Conservation (phyloP, 37 sponge, comb jelly and placozoan species). For the Aplysina aerophoba region DNA sequence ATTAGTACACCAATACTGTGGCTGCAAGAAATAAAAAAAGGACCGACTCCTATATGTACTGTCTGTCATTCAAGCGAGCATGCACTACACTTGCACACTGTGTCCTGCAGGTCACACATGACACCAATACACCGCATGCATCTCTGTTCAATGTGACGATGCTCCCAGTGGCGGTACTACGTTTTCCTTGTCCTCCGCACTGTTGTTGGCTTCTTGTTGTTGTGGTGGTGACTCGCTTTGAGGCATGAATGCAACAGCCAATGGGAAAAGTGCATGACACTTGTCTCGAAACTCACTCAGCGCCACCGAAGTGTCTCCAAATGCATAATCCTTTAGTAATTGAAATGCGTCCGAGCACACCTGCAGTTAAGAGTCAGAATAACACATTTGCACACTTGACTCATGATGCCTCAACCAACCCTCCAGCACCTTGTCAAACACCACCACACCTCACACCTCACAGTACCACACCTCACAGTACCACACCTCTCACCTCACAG, state of each 20-base stretch:
- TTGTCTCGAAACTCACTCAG: slow-evolving; percentile 25
- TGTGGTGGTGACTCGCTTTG: not conserved
- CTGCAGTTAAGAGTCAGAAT: slow-evolving; percentile 25
- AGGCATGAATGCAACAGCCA: slow-evolving; percentile 79
- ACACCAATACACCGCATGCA: not conserved
- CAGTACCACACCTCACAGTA: too few species aligned
- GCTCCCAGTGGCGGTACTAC: not conserved
- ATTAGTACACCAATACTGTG: too few species aligned
- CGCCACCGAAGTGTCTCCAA: slow-evolving; percentile 64
- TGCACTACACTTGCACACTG: not conserved
- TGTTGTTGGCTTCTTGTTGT: not conserved
- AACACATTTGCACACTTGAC: too few species aligned
- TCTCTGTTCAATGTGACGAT: not conserved
- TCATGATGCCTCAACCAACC: too few species aligned
- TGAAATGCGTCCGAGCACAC: slow-evolving; percentile 58
- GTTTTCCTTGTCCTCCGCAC: not conserved
- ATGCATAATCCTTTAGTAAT: slow-evolving; percentile 52
- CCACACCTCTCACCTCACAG: not conserved
- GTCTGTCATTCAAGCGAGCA: too few species aligned
- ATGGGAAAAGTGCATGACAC: slow-evolving; percentile 75
- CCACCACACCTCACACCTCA: too few species aligned
- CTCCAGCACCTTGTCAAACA: too few species aligned
- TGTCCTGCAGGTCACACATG: not conserved
- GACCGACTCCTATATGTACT: too few species aligned
- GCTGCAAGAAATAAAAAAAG: too few species aligned